Percentiles rank a stretch among this genome's conserved stretches.
These are phyloP conservation scores for Hiodon alosoides DNA, from an alignment of 2,113 vertebrate species.

Conservation along the genomic window DNA sequence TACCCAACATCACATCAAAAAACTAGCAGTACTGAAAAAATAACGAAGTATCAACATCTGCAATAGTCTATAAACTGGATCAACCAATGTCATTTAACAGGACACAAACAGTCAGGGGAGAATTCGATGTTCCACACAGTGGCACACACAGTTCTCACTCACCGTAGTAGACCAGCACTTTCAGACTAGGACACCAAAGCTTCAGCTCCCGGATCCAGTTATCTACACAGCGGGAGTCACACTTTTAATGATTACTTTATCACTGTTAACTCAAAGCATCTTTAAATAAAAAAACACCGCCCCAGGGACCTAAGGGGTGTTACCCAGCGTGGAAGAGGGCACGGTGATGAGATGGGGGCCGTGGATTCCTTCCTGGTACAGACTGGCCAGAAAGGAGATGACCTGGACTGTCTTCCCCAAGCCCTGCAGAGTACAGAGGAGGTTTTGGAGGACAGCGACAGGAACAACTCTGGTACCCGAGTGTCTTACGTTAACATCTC, in stretches of 20 bases:
- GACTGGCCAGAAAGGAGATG: constrained; percentile 85
- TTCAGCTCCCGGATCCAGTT: constrained; percentile 93
- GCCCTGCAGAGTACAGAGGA: constrained; percentile 62
- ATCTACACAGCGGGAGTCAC: constrained; percentile 59
- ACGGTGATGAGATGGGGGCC: constrained; percentile 92
- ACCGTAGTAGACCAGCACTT: constrained; percentile 87
- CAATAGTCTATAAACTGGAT: too few relatives aligned
- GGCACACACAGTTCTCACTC: constrained; percentile 37
- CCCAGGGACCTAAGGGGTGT: constrained; percentile 27
- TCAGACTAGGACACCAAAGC: constrained; percentile 84
- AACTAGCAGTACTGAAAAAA: too few relatives aligned
- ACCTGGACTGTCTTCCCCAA: constrained; percentile 97
- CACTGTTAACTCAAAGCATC: not conserved
- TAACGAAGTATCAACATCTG: too few relatives aligned
- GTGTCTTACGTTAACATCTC: too few relatives aligned
- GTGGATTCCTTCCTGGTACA: constrained; percentile 72
- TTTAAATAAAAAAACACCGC: not conserved
- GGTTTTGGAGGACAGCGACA: too few relatives aligned
- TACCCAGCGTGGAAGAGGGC: constrained; percentile 91
- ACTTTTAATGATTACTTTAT: not conserved
- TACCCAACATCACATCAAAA: too few relatives aligned
- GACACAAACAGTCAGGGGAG: not conserved
- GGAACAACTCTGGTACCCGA: too few relatives aligned
- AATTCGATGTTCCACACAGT: not conserved
- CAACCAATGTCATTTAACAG: too few relatives aligned